Conservation (phyloP, 2,888 invertebrate genomes). For the Carterocephalus palaemon region DNA sequence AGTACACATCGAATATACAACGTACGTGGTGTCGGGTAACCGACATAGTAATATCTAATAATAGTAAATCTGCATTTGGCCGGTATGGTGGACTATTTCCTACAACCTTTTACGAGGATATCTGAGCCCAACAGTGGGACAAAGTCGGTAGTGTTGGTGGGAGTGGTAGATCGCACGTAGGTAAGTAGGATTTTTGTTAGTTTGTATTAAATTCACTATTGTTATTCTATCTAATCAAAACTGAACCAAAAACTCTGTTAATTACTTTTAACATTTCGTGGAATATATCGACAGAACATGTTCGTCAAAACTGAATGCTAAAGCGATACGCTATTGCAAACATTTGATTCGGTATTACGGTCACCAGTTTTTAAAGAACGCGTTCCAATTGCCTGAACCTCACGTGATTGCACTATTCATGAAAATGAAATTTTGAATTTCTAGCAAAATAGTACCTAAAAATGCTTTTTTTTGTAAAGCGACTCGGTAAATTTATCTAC, state of each 20-base stretch:
- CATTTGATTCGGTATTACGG: slow-evolving; percentile 14
- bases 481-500: slow-evolving; percentile 2
- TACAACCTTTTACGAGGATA: no score
- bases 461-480: slow-evolving; percentile 52
- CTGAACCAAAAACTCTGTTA: slow-evolving; percentile 1
- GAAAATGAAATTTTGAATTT: slow-evolving; percentile 12
- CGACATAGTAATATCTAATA: no score
- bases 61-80: no score
- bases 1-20: no score
- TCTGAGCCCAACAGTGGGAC: no score
- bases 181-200: no score
- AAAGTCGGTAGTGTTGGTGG: no score
- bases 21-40: no score
- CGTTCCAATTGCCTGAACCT: slow-evolving; percentile 13
- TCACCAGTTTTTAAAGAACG: slow-evolving; percentile 16
- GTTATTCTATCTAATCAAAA: no score
- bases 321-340: slow-evolving; percentile 10
- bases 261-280: slow-evolving; percentile 4
- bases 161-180: no score
- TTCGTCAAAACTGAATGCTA: slow-evolving; percentile 13
- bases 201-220: no score
- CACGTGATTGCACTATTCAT: slow-evolving; percentile 17
- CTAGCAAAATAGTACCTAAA: slow-evolving; percentile 34
- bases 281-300: slow-evolving; percentile 6
- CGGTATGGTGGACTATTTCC: no score